Conservation (phyloP, 2,113 vertebrate species). For the Nyctibius bracteatus region DNA sequence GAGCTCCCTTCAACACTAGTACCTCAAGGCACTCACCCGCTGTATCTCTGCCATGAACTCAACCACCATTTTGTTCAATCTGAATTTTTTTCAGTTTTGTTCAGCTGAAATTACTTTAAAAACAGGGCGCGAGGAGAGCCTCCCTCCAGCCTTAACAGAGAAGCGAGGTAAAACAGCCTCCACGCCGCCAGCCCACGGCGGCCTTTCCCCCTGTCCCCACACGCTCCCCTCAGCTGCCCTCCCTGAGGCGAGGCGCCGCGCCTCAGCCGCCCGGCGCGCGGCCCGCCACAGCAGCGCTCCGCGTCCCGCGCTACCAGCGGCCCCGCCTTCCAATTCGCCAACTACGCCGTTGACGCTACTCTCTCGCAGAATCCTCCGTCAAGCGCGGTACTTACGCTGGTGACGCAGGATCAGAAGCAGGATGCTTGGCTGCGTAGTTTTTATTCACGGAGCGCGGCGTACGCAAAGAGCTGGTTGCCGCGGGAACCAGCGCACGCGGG, state of each 20-base stretch:
- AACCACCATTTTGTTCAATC: not conserved
- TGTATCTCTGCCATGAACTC: not conserved
- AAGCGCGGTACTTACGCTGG: not conserved
- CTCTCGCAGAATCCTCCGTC: rapidly evolving
- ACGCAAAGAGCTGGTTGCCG: not conserved
- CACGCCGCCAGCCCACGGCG: rapidly evolving
- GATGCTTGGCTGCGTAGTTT: rapidly evolving
- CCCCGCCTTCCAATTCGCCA: not conserved
- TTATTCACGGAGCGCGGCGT: not conserved
- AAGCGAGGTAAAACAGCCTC: rapidly evolving
- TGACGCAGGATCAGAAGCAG: rapidly evolving
- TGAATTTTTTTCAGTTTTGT: not conserved
- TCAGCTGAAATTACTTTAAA: not conserved
- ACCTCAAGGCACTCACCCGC: not conserved
- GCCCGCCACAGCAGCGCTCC: rapidly evolving
- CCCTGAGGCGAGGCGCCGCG: not conserved
- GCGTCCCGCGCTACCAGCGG: not conserved
- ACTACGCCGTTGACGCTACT: not conserved
- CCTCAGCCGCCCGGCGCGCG: rapidly evolving
- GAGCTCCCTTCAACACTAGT: not conserved
- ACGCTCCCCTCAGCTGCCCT: too few species aligned
- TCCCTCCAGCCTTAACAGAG: not conserved
- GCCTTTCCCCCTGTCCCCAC: rapidly evolving
- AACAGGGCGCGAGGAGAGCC: rapidly evolving
- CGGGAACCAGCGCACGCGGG: not conserved